A percentile compares a stretch with the other conserved stretches of the same genome.
phyloP scores from a whole-genome alignment of 2,888 invertebrate genomes.

The Resseliella maxima region DNA sequence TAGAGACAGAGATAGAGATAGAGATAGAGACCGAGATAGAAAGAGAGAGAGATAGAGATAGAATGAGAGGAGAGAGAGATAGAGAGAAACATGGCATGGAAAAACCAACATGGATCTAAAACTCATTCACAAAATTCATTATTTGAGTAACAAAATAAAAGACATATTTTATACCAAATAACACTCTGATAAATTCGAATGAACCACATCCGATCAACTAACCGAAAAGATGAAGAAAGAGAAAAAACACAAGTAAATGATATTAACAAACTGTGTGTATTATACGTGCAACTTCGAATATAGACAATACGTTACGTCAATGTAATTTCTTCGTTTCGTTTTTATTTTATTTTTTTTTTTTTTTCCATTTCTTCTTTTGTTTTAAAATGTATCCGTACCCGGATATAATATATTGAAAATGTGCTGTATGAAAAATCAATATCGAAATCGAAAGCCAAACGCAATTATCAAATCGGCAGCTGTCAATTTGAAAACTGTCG shows the following conservation, averaged over 20 bases:
- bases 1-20: too few species aligned
- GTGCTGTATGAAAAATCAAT: not conserved
- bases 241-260: not conserved
- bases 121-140: not conserved
- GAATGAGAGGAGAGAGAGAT: too few species aligned
- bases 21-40: too few species aligned
- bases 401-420: too few species aligned
- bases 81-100: too few species aligned
- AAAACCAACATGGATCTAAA: too few species aligned
- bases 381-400: too few species aligned
- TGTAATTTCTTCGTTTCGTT: too few species aligned
- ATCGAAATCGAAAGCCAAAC: not conserved
- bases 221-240: not conserved
- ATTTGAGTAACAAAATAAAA: not conserved
- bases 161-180: not conserved
- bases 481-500: not conserved
- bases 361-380: too few species aligned
- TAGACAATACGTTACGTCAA: too few species aligned
- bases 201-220: not conserved
- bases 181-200: too few species aligned
- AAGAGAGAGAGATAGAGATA: not conserved
- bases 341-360: too few species aligned
- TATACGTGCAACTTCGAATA: not conserved
- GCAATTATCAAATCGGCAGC: not conserved
- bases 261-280: not conserved